Evolutionary conservation across 2,113 vertebrate genomes (phyloP).

Genomic region (Psittacara wagleri): DNA sequence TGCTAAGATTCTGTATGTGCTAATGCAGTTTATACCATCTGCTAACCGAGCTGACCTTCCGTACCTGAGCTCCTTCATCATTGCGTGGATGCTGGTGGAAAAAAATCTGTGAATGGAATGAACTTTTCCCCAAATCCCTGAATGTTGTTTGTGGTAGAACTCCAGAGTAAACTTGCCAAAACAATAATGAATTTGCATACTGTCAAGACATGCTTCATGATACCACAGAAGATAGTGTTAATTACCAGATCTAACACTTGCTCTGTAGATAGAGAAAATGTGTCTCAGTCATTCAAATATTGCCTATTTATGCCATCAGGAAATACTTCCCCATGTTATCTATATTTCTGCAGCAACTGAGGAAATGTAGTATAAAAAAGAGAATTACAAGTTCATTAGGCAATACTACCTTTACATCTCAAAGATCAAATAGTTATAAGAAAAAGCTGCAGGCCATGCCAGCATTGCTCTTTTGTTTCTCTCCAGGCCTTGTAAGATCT

Average conservation of each 20-base stretch:
- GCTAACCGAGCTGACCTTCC: neutral
- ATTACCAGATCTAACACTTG: neutral
- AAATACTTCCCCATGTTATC: neutral
- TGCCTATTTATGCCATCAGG: neutral
- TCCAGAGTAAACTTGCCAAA: neutral
- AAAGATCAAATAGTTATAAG: slow-evolving; percentile 8
- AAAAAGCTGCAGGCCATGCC: slow-evolving; percentile 31
- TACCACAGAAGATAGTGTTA: neutral
- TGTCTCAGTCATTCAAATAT: neutral
- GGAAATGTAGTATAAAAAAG: neutral
- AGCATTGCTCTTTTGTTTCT: slow-evolving; percentile 8
- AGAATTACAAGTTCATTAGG: neutral
- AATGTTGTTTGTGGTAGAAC: neutral
- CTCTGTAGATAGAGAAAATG: neutral
- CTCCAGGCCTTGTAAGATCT: neutral
- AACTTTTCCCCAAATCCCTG: neutral
- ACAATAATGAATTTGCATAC: neutral
- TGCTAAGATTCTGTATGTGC: neutral
- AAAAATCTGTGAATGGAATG: neutral
- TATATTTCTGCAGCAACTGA: neutral
- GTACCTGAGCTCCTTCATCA: neutral
- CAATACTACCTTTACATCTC: neutral
- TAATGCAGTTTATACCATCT: neutral
- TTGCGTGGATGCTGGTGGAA: accelerated
- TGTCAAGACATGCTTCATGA: neutral